Evolutionary conservation across 2,888 invertebrate species (phyloP).

Genomic region (Parascotia fuliginaria): DNA sequence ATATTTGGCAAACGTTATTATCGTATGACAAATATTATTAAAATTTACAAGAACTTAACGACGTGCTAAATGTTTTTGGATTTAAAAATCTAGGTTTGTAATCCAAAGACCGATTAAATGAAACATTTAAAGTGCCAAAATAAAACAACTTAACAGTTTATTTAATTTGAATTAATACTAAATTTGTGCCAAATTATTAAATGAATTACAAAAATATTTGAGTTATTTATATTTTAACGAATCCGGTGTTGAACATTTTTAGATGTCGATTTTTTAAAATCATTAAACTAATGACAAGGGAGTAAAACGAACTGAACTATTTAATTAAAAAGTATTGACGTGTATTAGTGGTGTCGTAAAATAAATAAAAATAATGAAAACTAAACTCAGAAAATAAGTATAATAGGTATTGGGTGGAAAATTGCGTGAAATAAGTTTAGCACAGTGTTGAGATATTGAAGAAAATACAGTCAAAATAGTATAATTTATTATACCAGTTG

Average conservation of each 20-base stretch:
- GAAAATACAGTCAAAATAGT: too few relatives aligned
- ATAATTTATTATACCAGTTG: too few relatives aligned
- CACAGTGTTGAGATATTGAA: slow-evolving; percentile 10
- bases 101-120: too few relatives aligned
- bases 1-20: not conserved
- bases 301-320: slow-evolving; percentile 81
- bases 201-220: slow-evolving; percentile 33
- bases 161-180: too few relatives aligned
- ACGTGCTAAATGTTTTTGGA: too few relatives aligned
- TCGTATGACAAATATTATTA: too few relatives aligned
- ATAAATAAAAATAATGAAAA: slow-evolving; percentile 41
- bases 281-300: slow-evolving; percentile 71
- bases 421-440: slow-evolving; percentile 52
- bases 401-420: slow-evolving; percentile 54
- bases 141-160: not conserved
- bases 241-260: slow-evolving; percentile 48
- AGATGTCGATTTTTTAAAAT: slow-evolving; percentile 64
- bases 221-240: slow-evolving; percentile 41
- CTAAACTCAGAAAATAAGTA: slow-evolving; percentile 42
- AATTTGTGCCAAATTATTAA: not conserved
- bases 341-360: slow-evolving; percentile 68
- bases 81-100: too few relatives aligned
- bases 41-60: too few relatives aligned
- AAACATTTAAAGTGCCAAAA: too few relatives aligned
- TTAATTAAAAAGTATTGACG: slow-evolving; percentile 64